These are phyloP conservation scores for Creontiades dilutus DNA, from an alignment of 2,888 invertebrate genomes.

Conservation along the genomic window DNA sequence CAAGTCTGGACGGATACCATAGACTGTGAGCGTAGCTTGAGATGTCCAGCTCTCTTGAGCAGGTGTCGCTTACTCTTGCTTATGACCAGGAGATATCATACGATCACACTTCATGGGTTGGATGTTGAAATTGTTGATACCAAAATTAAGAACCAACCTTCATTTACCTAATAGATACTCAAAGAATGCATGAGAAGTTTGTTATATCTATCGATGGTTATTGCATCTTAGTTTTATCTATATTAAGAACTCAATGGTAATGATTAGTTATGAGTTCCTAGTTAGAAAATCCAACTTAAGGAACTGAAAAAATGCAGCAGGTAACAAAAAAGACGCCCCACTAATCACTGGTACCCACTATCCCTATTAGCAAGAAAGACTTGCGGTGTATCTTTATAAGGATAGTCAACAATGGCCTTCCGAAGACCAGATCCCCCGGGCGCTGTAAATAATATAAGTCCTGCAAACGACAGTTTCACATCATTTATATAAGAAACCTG, in stretches of 20 bases:
- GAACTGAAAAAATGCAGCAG: background rate
- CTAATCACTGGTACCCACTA: slow-evolving; percentile 20
- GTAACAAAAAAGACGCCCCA: background rate
- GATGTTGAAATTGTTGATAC: too few relatives aligned
- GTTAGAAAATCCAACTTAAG: background rate
- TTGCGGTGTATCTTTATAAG: slow-evolving; percentile 33
- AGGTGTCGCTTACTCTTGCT: too few relatives aligned
- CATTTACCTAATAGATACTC: too few relatives aligned
- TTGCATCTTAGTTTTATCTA: background rate
- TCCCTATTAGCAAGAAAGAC: slow-evolving; percentile 32
- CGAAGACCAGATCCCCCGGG: slow-evolving; percentile 21
- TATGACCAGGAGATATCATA: too few relatives aligned
- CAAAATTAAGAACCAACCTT: too few relatives aligned
- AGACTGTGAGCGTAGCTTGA: too few relatives aligned
- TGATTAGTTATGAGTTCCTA: background rate
- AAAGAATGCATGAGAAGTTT: too few relatives aligned
- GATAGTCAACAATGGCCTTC: slow-evolving; percentile 44
- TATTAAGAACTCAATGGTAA: background rate
- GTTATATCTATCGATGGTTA: too few relatives aligned
- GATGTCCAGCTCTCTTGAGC: too few relatives aligned
- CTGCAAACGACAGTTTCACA: slow-evolving; percentile 43
- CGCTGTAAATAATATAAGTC: slow-evolving; percentile 52
- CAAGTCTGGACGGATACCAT: too few relatives aligned
- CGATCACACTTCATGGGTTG: too few relatives aligned
- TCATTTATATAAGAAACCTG: slow-evolving; percentile 55